Conservation (phyloP, 2,888 invertebrate species). For the Beris chalybata region DNA sequence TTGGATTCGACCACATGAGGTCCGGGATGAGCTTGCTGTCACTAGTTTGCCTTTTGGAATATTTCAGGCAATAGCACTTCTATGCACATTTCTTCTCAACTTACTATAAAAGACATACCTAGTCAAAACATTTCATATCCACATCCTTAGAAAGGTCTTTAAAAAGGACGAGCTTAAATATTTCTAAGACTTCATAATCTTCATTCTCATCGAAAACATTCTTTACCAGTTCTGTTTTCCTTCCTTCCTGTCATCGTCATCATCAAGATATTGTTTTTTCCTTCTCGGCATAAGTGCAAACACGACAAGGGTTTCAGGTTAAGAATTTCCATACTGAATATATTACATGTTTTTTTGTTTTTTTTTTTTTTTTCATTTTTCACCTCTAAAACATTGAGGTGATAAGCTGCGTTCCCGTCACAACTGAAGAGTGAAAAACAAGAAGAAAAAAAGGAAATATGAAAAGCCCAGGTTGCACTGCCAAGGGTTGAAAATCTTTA, state of each 20-base stretch:
- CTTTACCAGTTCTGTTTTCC: constrained; percentile 16
- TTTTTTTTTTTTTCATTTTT: no score
- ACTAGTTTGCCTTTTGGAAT: no score
- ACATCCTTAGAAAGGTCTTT: neutral
- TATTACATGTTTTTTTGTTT: neutral
- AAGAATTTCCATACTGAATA: constrained; percentile 16
- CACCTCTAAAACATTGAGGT: constrained; percentile 3
- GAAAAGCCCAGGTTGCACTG: neutral
- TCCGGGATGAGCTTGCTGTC: no score
- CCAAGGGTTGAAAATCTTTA: no score
- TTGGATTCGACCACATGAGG: no score
- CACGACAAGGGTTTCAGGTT: constrained; percentile 31
- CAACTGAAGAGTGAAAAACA: neutral
- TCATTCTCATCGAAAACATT: constrained; percentile 23
- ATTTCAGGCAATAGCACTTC: no score
- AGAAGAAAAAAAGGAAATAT: neutral
- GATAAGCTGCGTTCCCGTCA: constrained; percentile 17
- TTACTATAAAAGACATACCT: no score
- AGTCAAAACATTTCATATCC: no score
- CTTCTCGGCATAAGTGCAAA: neutral
- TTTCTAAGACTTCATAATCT: constrained; percentile 19
- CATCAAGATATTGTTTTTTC: neutral
- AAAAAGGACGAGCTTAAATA: neutral
- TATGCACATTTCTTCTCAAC: no score
- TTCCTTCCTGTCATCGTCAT: neutral